Evolutionary conservation across 2,113 vertebrate genomes (phyloP).

Genomic region (Zootoca vivipara): DNA sequence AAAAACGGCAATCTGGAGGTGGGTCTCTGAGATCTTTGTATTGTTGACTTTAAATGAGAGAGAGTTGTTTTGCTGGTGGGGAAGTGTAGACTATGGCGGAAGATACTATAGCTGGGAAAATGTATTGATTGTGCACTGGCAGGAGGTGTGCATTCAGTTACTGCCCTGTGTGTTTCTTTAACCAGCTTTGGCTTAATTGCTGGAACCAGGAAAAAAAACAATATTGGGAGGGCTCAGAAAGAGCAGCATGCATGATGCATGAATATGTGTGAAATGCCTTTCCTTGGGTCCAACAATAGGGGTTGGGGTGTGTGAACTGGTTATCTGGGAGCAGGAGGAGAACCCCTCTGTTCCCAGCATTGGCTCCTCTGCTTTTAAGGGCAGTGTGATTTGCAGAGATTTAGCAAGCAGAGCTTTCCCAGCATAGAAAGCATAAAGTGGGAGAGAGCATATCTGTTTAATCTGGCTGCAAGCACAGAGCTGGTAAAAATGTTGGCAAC

Average conservation of each 20-base stretch:
- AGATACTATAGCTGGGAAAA: not conserved
- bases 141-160: too few species aligned
- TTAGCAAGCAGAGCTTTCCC: not conserved
- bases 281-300: not conserved
- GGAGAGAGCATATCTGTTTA: not conserved
- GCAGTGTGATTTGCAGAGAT: not conserved
- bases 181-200: not conserved
- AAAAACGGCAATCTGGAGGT: too few species aligned
- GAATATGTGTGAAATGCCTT: not conserved
- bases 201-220: not conserved
- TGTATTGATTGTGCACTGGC: too few species aligned
- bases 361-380: not conserved
- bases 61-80: not conserved
- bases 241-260: not conserved
- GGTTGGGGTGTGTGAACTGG: not conserved
- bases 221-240: not conserved
- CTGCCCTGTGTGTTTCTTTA: not conserved
- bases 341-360: not conserved
- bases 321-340: not conserved
- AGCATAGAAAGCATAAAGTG: not conserved
- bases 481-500: not conserved
- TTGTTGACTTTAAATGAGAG: not conserved
- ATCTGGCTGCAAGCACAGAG: not conserved
- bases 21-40: not conserved
- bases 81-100: not conserved